Base-by-base conservation (phyloP, 2,113 vertebrate species). In the Ia io region DNA sequence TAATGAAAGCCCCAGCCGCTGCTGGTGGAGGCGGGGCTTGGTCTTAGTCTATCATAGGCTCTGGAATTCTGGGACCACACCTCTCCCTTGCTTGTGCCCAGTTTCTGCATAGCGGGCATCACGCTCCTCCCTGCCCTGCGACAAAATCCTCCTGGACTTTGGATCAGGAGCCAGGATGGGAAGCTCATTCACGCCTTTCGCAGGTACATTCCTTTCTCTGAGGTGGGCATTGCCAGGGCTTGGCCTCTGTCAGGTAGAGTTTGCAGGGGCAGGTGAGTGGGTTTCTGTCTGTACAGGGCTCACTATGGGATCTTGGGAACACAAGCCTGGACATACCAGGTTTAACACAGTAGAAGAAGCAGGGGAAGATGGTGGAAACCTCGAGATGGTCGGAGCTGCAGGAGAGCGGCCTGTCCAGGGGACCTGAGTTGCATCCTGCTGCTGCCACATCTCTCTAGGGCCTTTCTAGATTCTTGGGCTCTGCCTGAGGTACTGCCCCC, bases 71-170 rank as follows among this genome's bases (percentile, higher is more conserved):
- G 37, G 51, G 53, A 25, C 76, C 77, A 65, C 23, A 20, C 59
- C 51, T 84, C 77, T 51, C 53, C 30, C 10, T 47, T 40, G 20
- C 69, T 91, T 25, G 53, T 49, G 59, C 56, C 56, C 70, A 9
- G 47, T 71, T 67, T 51, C 93, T 74, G 84, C 32, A 9, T 53
- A 51, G 77, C 3, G 6, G 6, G 25, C 51, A 28, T 77, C 79
- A 14, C 35, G 5, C 6, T 44, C 51, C 79, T 79, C 17, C 49
- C 65, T 6, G 53, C 9, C 51, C 25, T 16, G 5, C 78, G 56
- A 88, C 65, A 70, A 84, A 79, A 51, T 91, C 61, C 61, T 44
- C 32, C 51, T 84, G 79, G 73, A 84, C 73, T 92, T 89, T 35
- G 79, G 37, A 67, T 59, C 71, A 59, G 80, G 49, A 90, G n/a